Evolutionary conservation across 2,113 vertebrate genomes (phyloP).

Genomic region (Galbula dea): DNA sequence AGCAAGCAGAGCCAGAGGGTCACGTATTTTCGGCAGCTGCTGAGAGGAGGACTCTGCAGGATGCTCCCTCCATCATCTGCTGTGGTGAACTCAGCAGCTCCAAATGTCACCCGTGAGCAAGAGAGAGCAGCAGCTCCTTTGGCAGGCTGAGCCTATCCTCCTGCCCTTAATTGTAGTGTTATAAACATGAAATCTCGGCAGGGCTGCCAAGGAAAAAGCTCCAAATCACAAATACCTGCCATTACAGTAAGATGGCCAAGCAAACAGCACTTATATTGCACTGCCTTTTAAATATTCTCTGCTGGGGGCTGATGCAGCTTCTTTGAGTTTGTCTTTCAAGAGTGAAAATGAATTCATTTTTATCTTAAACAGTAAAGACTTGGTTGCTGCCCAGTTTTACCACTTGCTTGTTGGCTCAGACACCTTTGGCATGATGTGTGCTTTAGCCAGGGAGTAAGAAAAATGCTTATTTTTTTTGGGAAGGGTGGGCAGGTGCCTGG

Average conservation of each 20-base stretch:
- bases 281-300: background rate
- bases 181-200: background rate
- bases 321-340: background rate
- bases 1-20: background rate
- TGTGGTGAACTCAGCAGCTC: rapidly evolving
- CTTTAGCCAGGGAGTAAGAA: background rate
- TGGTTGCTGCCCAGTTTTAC: background rate
- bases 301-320: background rate
- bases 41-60: background rate
- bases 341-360: background rate
- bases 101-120: background rate
- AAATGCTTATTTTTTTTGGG: background rate
- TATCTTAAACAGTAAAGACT: background rate
- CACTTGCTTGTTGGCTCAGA: background rate
- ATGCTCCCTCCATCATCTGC: background rate
- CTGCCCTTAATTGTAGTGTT: background rate
- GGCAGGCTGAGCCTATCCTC: background rate
- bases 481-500: background rate
- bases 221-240: background rate
- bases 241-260: background rate
- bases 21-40: background rate
- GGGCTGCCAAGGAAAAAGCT: background rate
- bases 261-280: background rate
- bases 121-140: background rate
- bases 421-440: background rate